Percentiles rank a stretch among this genome's conserved stretches.
These are phyloP conservation scores for Rhagophthalmus giganteus DNA, from an alignment of 2,888 invertebrate genomes.

Conservation along the genomic window DNA sequence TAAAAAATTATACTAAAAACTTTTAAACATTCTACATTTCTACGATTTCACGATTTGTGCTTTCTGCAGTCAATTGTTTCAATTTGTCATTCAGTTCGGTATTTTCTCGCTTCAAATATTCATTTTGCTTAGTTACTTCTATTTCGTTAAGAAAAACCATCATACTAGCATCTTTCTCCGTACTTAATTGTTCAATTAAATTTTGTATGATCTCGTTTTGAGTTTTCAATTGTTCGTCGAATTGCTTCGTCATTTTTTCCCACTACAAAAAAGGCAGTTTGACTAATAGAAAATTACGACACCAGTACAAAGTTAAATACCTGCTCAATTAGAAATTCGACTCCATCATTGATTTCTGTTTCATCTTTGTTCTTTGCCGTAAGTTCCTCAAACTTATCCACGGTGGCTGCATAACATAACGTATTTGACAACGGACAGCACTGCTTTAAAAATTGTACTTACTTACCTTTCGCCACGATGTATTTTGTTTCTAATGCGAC, in stretches of 20 bases:
- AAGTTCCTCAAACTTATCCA: constrained; percentile 12
- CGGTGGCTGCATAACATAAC: constrained; percentile 11
- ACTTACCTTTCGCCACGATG: constrained; percentile 35
- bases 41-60: neutral
- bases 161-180: constrained; percentile 19
- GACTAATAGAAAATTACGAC: neutral
- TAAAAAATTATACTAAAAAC: too few species aligned
- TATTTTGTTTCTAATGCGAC: constrained; percentile 35
- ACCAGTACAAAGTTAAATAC: constrained; percentile 2
- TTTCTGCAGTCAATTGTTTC: neutral
- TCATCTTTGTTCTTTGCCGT: neutral
- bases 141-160: constrained; percentile 14
- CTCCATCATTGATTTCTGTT: constrained; percentile 3
- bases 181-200: constrained; percentile 22
- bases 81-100: neutral
- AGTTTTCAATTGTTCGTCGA: constrained; percentile 14
- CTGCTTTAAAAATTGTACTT: neutral
- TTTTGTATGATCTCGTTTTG: constrained; percentile 20
- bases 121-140: constrained; percentile 8
- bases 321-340: constrained; percentile 8
- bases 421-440: neutral
- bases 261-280: constrained; percentile 7
- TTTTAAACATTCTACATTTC: too few species aligned
- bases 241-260: constrained; percentile 17
- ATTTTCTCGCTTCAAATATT: constrained; percentile 18